Base-by-base conservation (phyloP, 2,888 invertebrate genomes). In the Liposcelis brunnea region DNA sequence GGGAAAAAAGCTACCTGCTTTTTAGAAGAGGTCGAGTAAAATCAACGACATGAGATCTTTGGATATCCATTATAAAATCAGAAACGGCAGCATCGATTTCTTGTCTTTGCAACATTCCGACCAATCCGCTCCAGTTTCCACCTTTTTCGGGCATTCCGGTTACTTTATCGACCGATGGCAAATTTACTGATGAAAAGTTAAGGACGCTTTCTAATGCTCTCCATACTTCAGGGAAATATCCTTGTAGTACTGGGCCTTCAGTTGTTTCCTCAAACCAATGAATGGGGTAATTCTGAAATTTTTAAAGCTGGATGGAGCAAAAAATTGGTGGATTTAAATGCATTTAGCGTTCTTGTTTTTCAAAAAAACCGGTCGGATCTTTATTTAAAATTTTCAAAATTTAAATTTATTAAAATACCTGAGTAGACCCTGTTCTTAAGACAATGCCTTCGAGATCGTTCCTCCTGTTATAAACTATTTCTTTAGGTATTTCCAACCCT, bases 41-140 rank as follows among this genome's bases (percentile, higher is more conserved):
- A 36, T 36, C 37, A 36, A 36, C 37, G 7, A 36, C 37, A 36
- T 36, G 37, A 8, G 37, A 36, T 36, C 37, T 36, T 18, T 36
- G 37, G 16, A 8, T 36, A 18, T 36, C 37, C 37, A 36, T 36
- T 12, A 36, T 36, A 14, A 36, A 36, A 10, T 36, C 37, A 7
- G 37, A 36, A 10, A 36, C 37, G 8, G 8, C 37, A 7, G 16
- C 37, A 36, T 36, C 37, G 37, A 36, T 36, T 14, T 36, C 10
- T 10, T 14, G 8, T 12, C 10, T 7, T 10, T 15, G 10, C 8
- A 36, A 7, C 37, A 36, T 36, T 8, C 37, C 37, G 14, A 36
- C 16, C 8, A 36, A 18, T 8, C 37, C 37, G 14, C 16, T 36
- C 37, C 37, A 36, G 14, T 14, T 12, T 14, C 37, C 37, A 36